Conservation (phyloP, 1,140 invertebrate species). For the Meloidogyne floridensis region DNA sequence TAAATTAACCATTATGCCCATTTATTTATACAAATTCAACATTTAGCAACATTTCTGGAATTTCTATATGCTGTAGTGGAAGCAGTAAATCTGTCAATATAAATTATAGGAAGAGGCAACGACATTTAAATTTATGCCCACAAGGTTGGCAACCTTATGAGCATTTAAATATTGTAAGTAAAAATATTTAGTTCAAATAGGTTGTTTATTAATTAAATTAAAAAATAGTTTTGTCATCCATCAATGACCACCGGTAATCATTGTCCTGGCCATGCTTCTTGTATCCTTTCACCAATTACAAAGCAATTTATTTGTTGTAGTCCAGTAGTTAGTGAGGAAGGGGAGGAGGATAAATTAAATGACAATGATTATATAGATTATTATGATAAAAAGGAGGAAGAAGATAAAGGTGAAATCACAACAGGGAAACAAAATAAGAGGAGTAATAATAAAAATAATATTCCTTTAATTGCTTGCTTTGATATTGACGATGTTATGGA, state of each 20-base stretch:
- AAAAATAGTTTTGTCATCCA: conserved; percentile 39
- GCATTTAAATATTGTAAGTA: conserved; percentile 36
- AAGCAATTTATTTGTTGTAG: conserved; percentile 35
- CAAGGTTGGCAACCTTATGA: conserved; percentile 36
- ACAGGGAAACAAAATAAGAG: conserved; percentile 9
- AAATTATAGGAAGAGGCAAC: not conserved
- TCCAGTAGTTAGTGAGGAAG: not conserved
- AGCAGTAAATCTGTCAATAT: not conserved
- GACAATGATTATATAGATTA: not conserved
- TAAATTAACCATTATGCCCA: too few species aligned
- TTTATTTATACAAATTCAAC: not conserved
- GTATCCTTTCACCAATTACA: conserved; percentile 31
- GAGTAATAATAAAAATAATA: not conserved
- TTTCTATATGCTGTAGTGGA: conserved; percentile 45
- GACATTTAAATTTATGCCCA: conserved; percentile 38
- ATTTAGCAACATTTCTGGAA: conserved; percentile 52
- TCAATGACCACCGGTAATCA: conserved; percentile 1
- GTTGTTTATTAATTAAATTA: not conserved
- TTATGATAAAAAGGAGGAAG: not conserved
- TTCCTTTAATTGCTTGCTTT: conserved; percentile 5
- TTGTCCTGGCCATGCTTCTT: conserved; percentile 30
- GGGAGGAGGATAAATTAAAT: conserved; percentile 18
- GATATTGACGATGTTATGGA: conserved; percentile 4
- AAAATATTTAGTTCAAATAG: not conserved
- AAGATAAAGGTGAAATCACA: not conserved